Evolutionary conservation across 2,888 invertebrate genomes (phyloP), one percentile per base, ranked within the genome.

Genomic region (Rutpela maculata): DNA sequence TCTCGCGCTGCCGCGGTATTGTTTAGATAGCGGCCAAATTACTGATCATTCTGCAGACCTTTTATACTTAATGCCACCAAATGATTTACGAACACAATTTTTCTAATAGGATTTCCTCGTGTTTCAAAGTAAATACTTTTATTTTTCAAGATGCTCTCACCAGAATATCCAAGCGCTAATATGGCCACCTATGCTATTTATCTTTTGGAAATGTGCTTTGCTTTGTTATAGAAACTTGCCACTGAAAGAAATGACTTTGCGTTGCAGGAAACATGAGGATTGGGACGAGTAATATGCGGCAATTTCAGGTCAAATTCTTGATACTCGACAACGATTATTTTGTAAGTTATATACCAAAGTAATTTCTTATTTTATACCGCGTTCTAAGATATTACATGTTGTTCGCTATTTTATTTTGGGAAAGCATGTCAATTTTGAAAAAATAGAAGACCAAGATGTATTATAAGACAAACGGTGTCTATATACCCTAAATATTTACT

Each of bases 21-120:
- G 78, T 79, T 81, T 78, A 82, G 80, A 81, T 82, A 80, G 74
- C 78, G 70, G 74, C 79, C 77, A 82, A 82, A 80, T 80, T 80
- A 80, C 80, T 74, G 78, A 81, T 81, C 80, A 80, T 81, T 80
- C 79, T 75, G 75, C 75, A 78, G 76, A 76, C 75, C 79, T 78
- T 78, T 72, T 72, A 72, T 72, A 72, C 55, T 63, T 72, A 72
- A 72, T 72, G 72, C 72, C 72, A 63, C 72, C 72, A 63, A 72
- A 77, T 80, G 80, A 81, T 81, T 79, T 79, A 81, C 74, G 68
- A 38, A 35, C 67, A 56, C 67, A 73, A 82, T 81, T 81, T 80
- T 80, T 78, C 78, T 76, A 75, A 78, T 66, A 62, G 71, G 74
- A 75, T 75, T 78, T 70, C 71, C 60, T 66, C 74, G 56, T 66